Conservation (phyloP, 2,797 vertebrate genomes). For the Danio albolineatus region DNA sequence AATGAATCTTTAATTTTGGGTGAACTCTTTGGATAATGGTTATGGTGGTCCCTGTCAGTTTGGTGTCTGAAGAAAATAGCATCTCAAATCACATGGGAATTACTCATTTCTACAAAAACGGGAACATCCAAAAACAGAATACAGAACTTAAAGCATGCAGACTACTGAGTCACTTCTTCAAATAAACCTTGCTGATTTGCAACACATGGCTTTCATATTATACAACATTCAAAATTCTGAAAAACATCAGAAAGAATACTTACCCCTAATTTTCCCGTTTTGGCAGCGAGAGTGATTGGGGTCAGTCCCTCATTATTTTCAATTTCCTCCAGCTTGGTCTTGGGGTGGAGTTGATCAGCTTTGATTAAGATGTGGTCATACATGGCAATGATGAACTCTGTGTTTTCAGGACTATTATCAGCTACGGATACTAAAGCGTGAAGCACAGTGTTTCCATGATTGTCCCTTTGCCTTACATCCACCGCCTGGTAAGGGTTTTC, state of each 20-base stretch:
- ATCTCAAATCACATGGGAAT: constrained; percentile 37
- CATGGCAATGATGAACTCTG: constrained; percentile 89
- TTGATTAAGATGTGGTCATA: constrained; percentile 88
- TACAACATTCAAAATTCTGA: background rate
- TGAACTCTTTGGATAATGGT: too few species aligned
- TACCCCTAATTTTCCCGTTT: constrained; percentile 91
- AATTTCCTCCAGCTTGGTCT: constrained; percentile 85
- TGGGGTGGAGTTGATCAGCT: constrained; percentile 71
- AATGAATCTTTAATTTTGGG: too few species aligned
- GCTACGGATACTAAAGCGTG: constrained; percentile 91
- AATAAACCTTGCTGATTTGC: background rate
- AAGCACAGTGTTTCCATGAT: constrained; percentile 91
- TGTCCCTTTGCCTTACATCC: constrained; percentile 77
- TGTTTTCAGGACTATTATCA: constrained; percentile 88
- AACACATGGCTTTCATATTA: background rate
- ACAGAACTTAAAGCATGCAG: background rate
- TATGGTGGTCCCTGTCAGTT: background rate
- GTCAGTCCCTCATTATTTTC: constrained; percentile 86
- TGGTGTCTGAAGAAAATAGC: background rate
- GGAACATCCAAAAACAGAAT: constrained; percentile 35
- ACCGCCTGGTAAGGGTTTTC: constrained; percentile 82
- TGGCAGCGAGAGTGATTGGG: constrained; percentile 89
- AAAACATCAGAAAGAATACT: background rate
- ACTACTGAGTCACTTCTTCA: background rate
- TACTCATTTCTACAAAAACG: constrained; percentile 25